Evolutionary conservation across 2,797 vertebrate genomes (phyloP).

Genomic region (Pelodytes ibericus): DNA sequence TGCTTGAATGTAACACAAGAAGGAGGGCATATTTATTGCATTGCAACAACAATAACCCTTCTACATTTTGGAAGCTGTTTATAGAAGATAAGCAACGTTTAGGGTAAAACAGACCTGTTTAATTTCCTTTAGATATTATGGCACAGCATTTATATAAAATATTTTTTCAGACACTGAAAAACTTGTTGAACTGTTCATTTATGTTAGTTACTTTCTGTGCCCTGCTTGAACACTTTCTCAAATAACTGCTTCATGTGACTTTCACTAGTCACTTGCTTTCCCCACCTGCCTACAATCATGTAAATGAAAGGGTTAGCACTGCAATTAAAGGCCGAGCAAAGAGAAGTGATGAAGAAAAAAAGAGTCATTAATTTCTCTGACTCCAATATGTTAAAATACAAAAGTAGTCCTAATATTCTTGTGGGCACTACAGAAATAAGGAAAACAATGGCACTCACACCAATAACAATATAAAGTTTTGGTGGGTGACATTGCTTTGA

Average conservation of each 20-base stretch:
- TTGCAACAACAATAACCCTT: no score
- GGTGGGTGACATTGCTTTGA: slow-evolving; percentile 42
- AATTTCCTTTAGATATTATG: no score
- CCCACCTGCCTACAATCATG: slow-evolving; percentile 50
- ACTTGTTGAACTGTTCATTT: no score
- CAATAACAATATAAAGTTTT: slow-evolving; percentile 54
- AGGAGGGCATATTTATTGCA: no score
- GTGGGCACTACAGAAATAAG: slow-evolving; percentile 65
- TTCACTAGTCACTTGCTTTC: slow-evolving; percentile 17
- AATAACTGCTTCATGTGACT: not conserved
- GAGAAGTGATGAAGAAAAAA: slow-evolving; percentile 20
- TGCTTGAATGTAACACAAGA: no score
- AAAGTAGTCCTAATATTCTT: slow-evolving; percentile 60
- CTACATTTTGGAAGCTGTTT: no score
- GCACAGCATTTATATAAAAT: no score
- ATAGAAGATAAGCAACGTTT: no score
- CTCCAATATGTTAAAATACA: slow-evolving; percentile 50
- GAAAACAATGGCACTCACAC: slow-evolving; percentile 62
- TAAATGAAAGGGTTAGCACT: slow-evolving; percentile 53
- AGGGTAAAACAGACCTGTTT: no score
- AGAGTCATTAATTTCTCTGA: slow-evolving; percentile 4
- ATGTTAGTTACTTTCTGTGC: not conserved
- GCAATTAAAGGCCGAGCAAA: slow-evolving; percentile 63
- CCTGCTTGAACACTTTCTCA: not conserved
- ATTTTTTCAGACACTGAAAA: no score